phyloP scores from a whole-genome alignment of 2,113 vertebrate genomes.

The Rhinogobius similis region DNA sequence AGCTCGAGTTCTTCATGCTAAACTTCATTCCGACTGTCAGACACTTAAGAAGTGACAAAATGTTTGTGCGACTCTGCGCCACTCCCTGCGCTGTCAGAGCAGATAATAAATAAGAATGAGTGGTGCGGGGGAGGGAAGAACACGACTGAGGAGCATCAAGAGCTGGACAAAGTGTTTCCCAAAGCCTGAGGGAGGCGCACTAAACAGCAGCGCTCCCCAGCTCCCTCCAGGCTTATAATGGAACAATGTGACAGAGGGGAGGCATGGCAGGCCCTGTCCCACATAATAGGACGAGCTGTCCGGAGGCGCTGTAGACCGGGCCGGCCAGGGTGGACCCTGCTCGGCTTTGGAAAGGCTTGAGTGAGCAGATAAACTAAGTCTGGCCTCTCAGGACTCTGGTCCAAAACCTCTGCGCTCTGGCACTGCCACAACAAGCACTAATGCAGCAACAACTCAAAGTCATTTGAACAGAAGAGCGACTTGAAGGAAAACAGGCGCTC shows the following conservation, averaged over 20 bases:
- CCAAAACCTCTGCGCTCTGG: slow-evolving; percentile 26
- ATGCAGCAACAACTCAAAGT: slow-evolving; percentile 42
- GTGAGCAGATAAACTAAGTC: slow-evolving; percentile 64
- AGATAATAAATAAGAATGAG: slow-evolving; percentile 75
- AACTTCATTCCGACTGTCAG: slow-evolving; percentile 77
- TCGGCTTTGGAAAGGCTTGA: slow-evolving; percentile 54
- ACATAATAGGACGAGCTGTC: slow-evolving; percentile 70
- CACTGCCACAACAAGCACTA: slow-evolving; percentile 22
- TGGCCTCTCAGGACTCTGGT: slow-evolving; percentile 28
- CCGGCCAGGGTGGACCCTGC: slow-evolving; percentile 56
- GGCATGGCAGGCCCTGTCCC: slow-evolving; percentile 60
- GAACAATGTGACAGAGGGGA: slow-evolving; percentile 67
- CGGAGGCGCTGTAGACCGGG: slow-evolving; percentile 57
- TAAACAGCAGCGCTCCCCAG: slow-evolving; percentile 40
- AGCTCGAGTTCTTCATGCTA: slow-evolving; percentile 64
- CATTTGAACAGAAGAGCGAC: slow-evolving; percentile 15
- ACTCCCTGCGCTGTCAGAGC: slow-evolving; percentile 68
- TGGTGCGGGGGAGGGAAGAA: slow-evolving; percentile 55
- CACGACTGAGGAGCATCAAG: slow-evolving; percentile 49
- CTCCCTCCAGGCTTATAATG: slow-evolving; percentile 62
- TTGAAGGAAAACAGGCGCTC: slow-evolving; percentile 55
- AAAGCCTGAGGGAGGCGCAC: slow-evolving; percentile 54
- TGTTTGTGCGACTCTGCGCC: slow-evolving; percentile 54
- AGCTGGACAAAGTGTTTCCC: slow-evolving; percentile 69
- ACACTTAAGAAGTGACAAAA: slow-evolving; percentile 79